Conservation (phyloP, 1,140 invertebrate genomes). For the Conus ventricosus region DNA sequence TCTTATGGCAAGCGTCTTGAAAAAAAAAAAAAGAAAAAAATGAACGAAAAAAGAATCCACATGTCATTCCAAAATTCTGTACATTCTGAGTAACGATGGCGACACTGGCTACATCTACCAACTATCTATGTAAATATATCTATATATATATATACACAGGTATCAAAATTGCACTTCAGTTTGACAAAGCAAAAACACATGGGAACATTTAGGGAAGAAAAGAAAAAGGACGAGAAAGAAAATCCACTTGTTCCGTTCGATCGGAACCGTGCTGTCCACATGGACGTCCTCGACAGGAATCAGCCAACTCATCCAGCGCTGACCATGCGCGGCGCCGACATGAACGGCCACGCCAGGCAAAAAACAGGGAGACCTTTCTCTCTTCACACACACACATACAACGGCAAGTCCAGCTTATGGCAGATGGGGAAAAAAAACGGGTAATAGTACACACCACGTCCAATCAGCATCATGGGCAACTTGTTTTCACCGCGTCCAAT, state of each 20-base stretch:
- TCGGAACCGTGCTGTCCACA: no score
- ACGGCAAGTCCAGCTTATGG: background rate
- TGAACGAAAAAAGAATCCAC: background rate
- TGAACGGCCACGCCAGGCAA: background rate
- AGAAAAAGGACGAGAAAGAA: background rate
- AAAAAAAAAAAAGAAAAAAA: background rate
- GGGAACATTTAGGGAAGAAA: background rate
- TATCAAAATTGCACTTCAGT: slow-evolving; percentile 20
- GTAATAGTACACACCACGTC: no score
- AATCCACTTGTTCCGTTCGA: background rate
- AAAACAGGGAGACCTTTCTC: background rate
- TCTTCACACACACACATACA: background rate
- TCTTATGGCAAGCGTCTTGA: background rate
- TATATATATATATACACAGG: background rate
- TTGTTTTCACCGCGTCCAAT: no score
- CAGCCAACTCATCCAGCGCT: background rate
- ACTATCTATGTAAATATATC: background rate
- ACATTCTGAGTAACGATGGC: background rate
- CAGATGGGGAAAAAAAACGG: background rate
- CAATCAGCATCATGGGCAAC: no score
- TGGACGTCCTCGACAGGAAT: background rate
- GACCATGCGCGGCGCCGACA: background rate
- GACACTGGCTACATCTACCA: background rate
- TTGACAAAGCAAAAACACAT: background rate
- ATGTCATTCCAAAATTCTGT: background rate